Base-by-base conservation (phyloP, 2,797 vertebrate species). In the Borostomias antarcticus region DNA sequence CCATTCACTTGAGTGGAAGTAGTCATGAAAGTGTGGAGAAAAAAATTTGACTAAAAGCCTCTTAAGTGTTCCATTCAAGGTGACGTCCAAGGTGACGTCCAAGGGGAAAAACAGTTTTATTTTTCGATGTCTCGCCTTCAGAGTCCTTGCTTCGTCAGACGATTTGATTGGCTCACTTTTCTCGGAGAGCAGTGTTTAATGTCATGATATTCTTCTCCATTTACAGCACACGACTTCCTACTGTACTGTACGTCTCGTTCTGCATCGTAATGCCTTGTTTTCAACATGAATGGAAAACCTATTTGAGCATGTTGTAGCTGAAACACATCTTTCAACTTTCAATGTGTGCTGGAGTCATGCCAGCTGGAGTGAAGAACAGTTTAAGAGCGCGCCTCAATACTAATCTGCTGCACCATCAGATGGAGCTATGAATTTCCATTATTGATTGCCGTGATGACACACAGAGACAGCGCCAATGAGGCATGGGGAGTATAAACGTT, bases 41-140 rank as follows among this genome's bases (percentile, higher is more conserved):
- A 86, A 47, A 72, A 89, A 90, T 89, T 83, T 87, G 58, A 88
- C 85, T 90, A 90, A 92, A 91, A 91, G 84, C 84, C 72, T 70
- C 87, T 84, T 87, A 74, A 83, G 83, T 81, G 81, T 81, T 64
- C 64, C 63, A 75, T 82, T 78, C 70, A 62, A 80, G 76, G 75
- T 82, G 84, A 85, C 29, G 53, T 79, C 64, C 62, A 74, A 68
- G 68, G 33, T 35, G 33, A 35, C 6, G 40, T 15, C 40, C 40
- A 45, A 8, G 40, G n/a, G n/a, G n/a, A n/a, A n/a, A n/a, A 45
- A 45, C 1, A 17, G 40, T 45, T 45, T n/a, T n/a, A n/a, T n/a
- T n/a, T n/a, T n/a, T n/a, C n/a, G n/a, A n/a, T n/a, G n/a, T n/a
- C n/a, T n/a, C n/a, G n/a, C n/a, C n/a, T n/a, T n/a, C n/a, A n/a